Evolutionary conservation across 2,888 invertebrate species (phyloP).

Genomic region (Acanthosepion esculentum): DNA sequence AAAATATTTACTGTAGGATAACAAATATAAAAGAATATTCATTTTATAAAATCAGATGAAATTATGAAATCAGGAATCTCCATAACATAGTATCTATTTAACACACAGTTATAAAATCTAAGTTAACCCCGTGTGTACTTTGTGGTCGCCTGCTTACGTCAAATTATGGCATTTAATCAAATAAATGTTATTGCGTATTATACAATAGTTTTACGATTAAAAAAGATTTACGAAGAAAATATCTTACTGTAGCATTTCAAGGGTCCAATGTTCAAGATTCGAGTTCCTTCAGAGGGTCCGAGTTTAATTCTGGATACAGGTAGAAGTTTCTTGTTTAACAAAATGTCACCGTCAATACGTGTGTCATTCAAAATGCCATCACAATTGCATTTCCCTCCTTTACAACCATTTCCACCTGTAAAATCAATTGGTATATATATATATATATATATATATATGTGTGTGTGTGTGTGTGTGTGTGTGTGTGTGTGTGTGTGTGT

Average conservation of each 20-base stretch:
- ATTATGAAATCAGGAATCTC: too few species aligned
- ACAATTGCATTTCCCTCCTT: conserved; percentile 50
- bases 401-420: conserved; percentile 49
- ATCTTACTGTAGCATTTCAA: conserved; percentile 58
- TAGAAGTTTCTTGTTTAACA: conserved; percentile 51
- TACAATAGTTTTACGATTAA: too few species aligned
- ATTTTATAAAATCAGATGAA: too few species aligned
- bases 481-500: not conserved
- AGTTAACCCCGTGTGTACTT: too few species aligned
- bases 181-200: too few species aligned
- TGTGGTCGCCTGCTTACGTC: too few species aligned
- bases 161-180: too few species aligned
- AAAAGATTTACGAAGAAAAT: too few species aligned
- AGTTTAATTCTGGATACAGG: conserved; percentile 49
- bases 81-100: too few species aligned
- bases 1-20: too few species aligned
- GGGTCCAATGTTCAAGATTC: conserved; percentile 54
- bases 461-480: not conserved
- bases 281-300: conserved; percentile 47
- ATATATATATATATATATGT: not conserved
- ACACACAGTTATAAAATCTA: too few species aligned
- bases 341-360: conserved; percentile 51
- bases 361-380: conserved; percentile 24
- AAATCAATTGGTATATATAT: not conserved
- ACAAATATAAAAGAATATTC: too few species aligned